Percentiles rank a stretch among this genome's conserved stretches.
These are phyloP conservation scores for Anthophora plumipes DNA, from an alignment of 2,888 invertebrate species.

Conservation along the genomic window DNA sequence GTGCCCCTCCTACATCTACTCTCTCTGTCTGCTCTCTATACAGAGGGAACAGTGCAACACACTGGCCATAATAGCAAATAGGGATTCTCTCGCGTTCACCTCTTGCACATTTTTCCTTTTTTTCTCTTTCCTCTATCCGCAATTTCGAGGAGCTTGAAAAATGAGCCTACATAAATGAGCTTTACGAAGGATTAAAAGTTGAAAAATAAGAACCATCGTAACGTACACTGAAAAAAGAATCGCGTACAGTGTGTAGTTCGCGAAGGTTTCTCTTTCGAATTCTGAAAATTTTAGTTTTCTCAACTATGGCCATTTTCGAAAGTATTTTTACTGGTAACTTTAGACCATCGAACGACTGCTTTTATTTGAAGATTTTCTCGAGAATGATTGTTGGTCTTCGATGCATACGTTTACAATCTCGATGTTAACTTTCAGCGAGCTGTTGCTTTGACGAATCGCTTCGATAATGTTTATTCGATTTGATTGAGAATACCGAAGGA, in stretches of 20 bases:
- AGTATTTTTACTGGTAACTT: too few species aligned
- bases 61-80: constrained; percentile 43
- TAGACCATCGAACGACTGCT: neutral
- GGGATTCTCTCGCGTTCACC: constrained; percentile 43
- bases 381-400: neutral
- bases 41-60: constrained; percentile 20
- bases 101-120: constrained; percentile 16
- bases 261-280: too few species aligned
- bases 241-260: too few species aligned
- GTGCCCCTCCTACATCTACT: neutral
- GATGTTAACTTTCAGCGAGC: neutral
- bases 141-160: constrained; percentile 43
- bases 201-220: too few species aligned
- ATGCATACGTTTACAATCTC: neutral
- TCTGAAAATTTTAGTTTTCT: too few species aligned
- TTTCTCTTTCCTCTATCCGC: constrained; percentile 30
- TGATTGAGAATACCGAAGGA: neutral
- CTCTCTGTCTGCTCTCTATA: neutral
- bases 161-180: too few species aligned
- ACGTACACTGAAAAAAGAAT: too few species aligned
- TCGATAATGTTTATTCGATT: neutral
- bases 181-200: too few species aligned
- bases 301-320: too few species aligned
- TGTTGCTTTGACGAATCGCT: constrained; percentile 3
- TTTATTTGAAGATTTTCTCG: neutral